phyloP scores from a whole-genome alignment of 1,140 invertebrate genomes.

The Heliconius nattereri region DNA sequence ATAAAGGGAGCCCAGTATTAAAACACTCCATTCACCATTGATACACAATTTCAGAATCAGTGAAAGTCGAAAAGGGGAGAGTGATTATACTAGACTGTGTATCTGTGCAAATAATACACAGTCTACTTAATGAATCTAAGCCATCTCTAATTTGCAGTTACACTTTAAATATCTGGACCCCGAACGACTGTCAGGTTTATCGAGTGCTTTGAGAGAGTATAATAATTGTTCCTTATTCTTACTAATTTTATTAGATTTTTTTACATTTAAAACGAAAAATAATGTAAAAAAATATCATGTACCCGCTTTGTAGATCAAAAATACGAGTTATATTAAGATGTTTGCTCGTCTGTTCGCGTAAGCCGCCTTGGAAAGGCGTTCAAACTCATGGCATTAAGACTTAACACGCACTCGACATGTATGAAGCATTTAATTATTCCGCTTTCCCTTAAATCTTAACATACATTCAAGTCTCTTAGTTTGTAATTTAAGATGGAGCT shows the following conservation, averaged over 20 bases:
- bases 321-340: slow-evolving; percentile 18
- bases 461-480: slow-evolving; percentile 2
- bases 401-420: slow-evolving; percentile 22
- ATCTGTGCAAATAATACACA: too few species aligned
- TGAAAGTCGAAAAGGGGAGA: too few species aligned
- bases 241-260: background rate
- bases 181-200: too few species aligned
- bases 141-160: too few species aligned
- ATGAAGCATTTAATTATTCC: slow-evolving; percentile 19
- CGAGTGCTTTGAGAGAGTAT: too few species aligned
- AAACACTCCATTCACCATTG: background rate
- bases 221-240: too few species aligned
- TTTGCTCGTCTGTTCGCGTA: slow-evolving; percentile 22
- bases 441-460: slow-evolving; percentile 18
- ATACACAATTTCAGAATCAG: too few species aligned
- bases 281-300: background rate
- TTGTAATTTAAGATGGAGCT: background rate
- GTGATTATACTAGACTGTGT: too few species aligned
- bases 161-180: too few species aligned
- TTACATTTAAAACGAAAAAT: background rate
- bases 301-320: background rate
- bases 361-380: slow-evolving; percentile 18
- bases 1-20: background rate
- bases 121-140: too few species aligned
- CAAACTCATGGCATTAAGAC: slow-evolving; percentile 16